Conservation (phyloP, 2,797 vertebrate genomes). For the Poeciliopsis presidionis region DNA sequence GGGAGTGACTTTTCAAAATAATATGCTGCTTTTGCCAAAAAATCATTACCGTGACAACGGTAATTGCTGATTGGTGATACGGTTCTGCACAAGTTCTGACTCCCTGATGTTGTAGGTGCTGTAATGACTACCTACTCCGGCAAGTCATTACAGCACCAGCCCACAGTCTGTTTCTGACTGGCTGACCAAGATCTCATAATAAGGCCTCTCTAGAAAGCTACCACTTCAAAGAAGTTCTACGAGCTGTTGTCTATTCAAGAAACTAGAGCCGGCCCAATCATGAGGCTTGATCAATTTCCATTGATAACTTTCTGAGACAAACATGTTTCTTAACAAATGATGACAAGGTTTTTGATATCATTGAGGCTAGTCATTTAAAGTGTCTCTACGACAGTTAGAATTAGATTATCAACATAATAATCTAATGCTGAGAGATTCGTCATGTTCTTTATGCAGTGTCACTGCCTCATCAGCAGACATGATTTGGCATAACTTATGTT, state of each 20-base stretch:
- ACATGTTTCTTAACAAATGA: background rate
- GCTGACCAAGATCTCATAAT: background rate
- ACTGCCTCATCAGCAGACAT: background rate
- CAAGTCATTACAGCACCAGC: background rate
- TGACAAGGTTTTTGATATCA: background rate
- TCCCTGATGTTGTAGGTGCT: background rate
- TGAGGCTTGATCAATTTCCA: background rate
- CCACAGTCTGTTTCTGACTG: background rate
- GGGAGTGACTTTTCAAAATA: background rate
- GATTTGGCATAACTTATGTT: background rate
- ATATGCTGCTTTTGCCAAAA: background rate
- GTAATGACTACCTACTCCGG: background rate
- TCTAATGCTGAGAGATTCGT: background rate
- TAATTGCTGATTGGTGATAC: background rate
- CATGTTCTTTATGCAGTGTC: background rate
- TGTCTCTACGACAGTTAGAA: background rate
- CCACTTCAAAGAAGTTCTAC: background rate
- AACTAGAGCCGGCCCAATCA: background rate
- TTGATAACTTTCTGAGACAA: background rate
- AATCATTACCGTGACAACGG: background rate
- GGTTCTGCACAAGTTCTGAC: background rate
- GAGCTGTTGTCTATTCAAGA: background rate
- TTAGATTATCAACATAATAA: background rate
- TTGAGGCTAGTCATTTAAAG: background rate
- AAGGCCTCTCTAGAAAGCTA: background rate